Conservation (phyloP, 2,797 vertebrate genomes). For the Myotis vivesi region DNA sequence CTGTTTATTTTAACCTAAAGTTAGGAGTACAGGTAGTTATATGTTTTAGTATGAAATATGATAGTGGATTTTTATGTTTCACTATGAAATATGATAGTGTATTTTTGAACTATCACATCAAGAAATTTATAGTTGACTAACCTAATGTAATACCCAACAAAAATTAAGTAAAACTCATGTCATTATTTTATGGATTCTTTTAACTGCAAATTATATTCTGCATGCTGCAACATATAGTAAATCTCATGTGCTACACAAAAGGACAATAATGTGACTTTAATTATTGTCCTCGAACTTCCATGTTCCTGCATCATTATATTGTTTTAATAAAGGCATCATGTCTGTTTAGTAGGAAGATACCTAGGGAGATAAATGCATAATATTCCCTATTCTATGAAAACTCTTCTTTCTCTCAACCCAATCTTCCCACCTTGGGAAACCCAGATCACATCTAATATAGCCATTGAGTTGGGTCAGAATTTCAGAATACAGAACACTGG, state of each 20-base stretch:
- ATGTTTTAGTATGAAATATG: neutral
- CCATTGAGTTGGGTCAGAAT: neutral
- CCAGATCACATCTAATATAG: neutral
- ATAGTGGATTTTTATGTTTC: neutral
- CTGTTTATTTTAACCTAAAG: neutral
- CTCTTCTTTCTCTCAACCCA: neutral
- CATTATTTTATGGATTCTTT: neutral
- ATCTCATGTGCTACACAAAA: neutral
- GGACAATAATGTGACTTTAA: neutral
- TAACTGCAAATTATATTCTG: neutral
- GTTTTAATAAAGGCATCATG: neutral
- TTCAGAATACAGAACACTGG: neutral
- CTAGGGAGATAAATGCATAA: neutral
- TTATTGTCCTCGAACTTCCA: neutral
- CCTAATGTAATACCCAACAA: neutral
- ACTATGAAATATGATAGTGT: neutral
- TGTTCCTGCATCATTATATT: neutral
- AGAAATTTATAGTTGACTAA: neutral
- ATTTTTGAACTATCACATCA: neutral
- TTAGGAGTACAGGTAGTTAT: neutral
- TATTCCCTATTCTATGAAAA: neutral
- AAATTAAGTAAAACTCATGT: conserved; percentile 24
- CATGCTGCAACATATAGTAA: neutral
- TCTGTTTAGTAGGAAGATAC: neutral
- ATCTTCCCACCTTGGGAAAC: neutral